Base-by-base conservation (phyloP, 2,888 invertebrate species). In the Dolichopus griseipennis region DNA sequence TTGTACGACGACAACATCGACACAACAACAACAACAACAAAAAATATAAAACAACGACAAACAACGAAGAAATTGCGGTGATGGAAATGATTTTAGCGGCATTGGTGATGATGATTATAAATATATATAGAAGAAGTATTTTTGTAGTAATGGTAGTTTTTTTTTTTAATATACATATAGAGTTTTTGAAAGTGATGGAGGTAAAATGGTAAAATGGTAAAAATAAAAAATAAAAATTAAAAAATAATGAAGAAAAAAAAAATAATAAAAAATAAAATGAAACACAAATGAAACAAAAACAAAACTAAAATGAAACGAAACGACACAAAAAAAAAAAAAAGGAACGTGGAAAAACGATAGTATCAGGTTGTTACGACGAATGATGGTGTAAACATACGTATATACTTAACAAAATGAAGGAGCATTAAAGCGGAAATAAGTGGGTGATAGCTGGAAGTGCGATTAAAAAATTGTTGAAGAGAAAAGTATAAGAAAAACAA, bases 341-440 rank as follows among this genome's bases (percentile, higher is more conserved):
- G 15, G 18, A 52, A 52, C 52, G n/a, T 18, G n/a, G n/a, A 52
- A 52, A 52, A 18, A 18, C 52, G 52, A 52, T 52, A 52, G 52
- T 52, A 52, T 52, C 52, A 52, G n/a, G 52, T 52, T 52, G 18
- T 52, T 18, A 15, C n/a, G 52, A 52, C 12, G 43, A n/a, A 43
- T 52, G 52, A 52, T 52, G 52, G 52, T 52, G 52, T 52, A 52
- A 52, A 52, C 52, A 52, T 52, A 18, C 18, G 15, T 6, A 52
- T 52, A 52, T 52, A 52, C n/a, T 52, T 52, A 52, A 52, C n/a
- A 52, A 52, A n/a, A 15, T 52, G n/a, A 52, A 52, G 18, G 52
- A 52, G 52, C 52, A 52, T 52, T 52, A 52, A 52, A 52, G 52
- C 52, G 52, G 52, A 52, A 52, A 52, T 52, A 52, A 52, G 18